A percentile compares a stretch with the other conserved stretches of the same genome.
Conservation (phyloP, 2,888 invertebrate species). For the Tetragnatha montana region DNA sequence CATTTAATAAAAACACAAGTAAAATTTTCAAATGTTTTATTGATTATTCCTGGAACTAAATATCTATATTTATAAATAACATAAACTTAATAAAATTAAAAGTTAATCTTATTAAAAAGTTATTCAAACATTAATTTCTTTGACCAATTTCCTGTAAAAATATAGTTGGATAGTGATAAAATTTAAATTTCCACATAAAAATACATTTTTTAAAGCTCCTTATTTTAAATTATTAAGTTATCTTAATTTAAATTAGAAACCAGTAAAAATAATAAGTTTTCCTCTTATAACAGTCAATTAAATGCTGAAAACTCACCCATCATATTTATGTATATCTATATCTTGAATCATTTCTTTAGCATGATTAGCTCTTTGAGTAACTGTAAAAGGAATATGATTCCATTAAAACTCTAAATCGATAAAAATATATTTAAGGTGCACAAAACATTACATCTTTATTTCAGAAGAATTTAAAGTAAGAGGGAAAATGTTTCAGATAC, state of each 20-base stretch:
- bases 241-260: not conserved
- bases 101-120: not conserved
- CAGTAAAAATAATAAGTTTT: too few relatives aligned
- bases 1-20: not conserved
- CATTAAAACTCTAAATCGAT: not conserved
- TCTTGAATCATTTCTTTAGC: constrained; percentile 82
- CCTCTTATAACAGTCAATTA: not conserved
- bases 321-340: constrained; percentile 74
- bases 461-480: not conserved
- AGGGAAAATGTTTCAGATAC: not conserved
- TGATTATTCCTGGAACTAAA: too few relatives aligned
- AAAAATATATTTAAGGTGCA: too few relatives aligned
- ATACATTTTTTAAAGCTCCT: too few relatives aligned
- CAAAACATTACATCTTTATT: not conserved
- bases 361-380: constrained; percentile 86
- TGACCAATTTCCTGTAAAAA: not conserved
- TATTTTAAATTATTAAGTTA: too few relatives aligned
- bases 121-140: not conserved
- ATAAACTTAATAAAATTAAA: not conserved
- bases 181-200: too few relatives aligned
- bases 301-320: constrained; percentile 77
- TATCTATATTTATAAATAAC: too few relatives aligned
- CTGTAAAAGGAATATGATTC: constrained; percentile 72
- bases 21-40: too few relatives aligned
- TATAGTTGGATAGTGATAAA: not conserved